Evolutionary conservation across 2,797 vertebrate species (phyloP).

Genomic region (Muraenolepis orangiensis): DNA sequence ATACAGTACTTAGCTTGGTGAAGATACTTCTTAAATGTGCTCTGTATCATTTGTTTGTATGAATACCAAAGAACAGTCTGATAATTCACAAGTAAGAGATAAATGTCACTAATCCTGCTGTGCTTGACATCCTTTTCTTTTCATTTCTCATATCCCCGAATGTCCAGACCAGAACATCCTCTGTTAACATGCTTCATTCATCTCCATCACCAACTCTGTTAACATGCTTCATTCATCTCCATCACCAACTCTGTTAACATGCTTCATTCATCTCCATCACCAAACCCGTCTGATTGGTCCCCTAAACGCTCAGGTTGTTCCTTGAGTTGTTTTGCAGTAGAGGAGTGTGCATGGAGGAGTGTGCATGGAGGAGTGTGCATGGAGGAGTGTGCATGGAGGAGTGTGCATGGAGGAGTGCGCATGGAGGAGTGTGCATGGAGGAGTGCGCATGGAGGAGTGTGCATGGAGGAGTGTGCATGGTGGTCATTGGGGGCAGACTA

Average conservation of each 20-base stretch:
- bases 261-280: not conserved
- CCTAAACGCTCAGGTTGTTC: slow-evolving; percentile 59
- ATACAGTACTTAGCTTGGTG: not conserved
- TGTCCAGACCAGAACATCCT: not conserved
- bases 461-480: slow-evolving; percentile 46
- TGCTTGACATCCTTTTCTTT: not conserved
- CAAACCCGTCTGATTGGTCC: slow-evolving; percentile 48
- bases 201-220: not conserved
- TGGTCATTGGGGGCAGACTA: slow-evolving; percentile 77
- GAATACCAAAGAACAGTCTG: not conserved
- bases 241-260: no score
- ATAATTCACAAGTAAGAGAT: not conserved
- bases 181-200: not conserved
- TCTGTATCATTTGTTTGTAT: not conserved
- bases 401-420: slow-evolving; percentile 51
- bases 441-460: slow-evolving; percentile 54
- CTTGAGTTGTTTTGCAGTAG: no score
- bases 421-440: slow-evolving; percentile 51
- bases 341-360: slow-evolving; percentile 55
- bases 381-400: slow-evolving; percentile 52
- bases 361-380: slow-evolving; percentile 47
- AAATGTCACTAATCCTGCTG: not conserved
- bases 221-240: not conserved
- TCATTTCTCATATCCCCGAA: not conserved
- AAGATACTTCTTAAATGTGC: no score